Base-by-base conservation (phyloP, 2,888 invertebrate species). In the Sisyra terminalis region DNA sequence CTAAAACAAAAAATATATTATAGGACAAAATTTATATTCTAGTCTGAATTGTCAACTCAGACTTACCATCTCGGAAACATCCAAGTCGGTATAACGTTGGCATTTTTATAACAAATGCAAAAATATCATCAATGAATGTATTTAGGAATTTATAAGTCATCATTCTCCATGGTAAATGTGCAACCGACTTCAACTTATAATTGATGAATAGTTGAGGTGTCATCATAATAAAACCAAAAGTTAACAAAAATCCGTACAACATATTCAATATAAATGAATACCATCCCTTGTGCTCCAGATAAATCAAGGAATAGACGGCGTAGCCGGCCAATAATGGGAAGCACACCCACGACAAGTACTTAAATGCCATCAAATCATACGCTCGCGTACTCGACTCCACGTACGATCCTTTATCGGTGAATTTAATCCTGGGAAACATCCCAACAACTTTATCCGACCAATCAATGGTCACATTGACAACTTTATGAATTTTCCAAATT, bases 211-310 rank as follows among this genome's bases (percentile, higher is more conserved):
- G 67, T 64, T 98, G 98, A 5, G 98, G 98, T n/a, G 97, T 98
- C 97, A 98, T 98, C 89, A 97, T 93, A 45, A 99, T 99, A 61
- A 98, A 98, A 46, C 98, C 94, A 61, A 99, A 99, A 2, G 96
- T 98, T 45, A 98, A 69, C 45, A 98, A 70, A 64, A 94, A 99
- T 43, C 98, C 97, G 64, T 98, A 98, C 46, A 97, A 73, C 85
- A 98, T 88, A 57, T 84, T 86, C 24, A 99, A 73, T 30, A 94
- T 74, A 69, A 92, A 99, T 9, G 96, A 97, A 61, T 99, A 99
- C 97, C 97, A 99, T 51, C 98, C 94, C 60, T 88, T 93, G 64
- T 99, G 97, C 60, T 98, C 97, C 50, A 85, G 75, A 63, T 98
- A 98, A 44, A 96, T 64, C 35, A 98, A 65, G 0, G 97, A 96